Evolutionary conservation across 2,888 invertebrate species (phyloP), one percentile per base, ranked within the genome.

Genomic region (Argynnis bischoffii): DNA sequence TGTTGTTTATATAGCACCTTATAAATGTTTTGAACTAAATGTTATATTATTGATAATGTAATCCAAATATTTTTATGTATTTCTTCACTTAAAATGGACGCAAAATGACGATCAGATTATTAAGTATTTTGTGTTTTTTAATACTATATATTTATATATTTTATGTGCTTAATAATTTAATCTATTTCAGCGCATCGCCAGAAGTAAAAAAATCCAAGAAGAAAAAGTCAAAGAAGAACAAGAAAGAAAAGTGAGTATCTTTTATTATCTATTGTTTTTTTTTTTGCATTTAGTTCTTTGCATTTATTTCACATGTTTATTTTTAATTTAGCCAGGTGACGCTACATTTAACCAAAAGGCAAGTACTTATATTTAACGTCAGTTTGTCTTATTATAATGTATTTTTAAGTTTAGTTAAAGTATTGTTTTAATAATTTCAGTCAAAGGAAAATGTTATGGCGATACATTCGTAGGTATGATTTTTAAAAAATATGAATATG

Each of bases 151-250:
- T 14, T 48, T 14, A 16, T 50, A 26, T 26, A 26, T 26, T n/a
- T 15, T 6, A 51, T n/a, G 5, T 51, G n/a, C 3, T 51, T 14
- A 31, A 35, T 16, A 11, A 4, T 63, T 18, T 53, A 55, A 8
- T 41, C 11, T 41, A 3, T 92, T 85, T 2, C 89, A 96, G 96
- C 80, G 94, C 95, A 55, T 95, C 96, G 63, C 95, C 95, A 75
- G 96, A 96, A 80, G 93, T 94, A 35, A 96, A 95, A 87, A 95
- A 95, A 81, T 92, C 95, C 73, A 96, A 96, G 90, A 96, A 96
- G 94, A 96, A 96, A 90, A 96, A 96, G 84, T 94, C 95, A 0
- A 96, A 96, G 86, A 95, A 95, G 87, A 94, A 94, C 81, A 95
- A 95, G 86, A 95, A 95, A 87, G 95, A 95, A 76, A 95, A 95